Base-by-base conservation (phyloP, 1,140 invertebrate genomes). In the Tenebrio molitor region DNA sequence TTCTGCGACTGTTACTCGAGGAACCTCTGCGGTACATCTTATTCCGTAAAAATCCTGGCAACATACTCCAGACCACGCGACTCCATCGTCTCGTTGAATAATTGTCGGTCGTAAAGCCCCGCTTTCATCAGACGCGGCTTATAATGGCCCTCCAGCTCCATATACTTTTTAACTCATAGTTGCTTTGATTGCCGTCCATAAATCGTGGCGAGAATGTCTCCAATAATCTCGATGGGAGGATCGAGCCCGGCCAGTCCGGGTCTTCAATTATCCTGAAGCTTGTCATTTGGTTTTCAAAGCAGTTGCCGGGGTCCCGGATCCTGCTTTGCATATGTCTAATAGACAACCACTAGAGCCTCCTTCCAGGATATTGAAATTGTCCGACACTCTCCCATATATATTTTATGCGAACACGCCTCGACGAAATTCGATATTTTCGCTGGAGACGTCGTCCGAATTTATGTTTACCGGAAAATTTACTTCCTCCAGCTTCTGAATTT, bases 221-320 rank as follows among this genome's bases (percentile, higher is more conserved):
- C 42, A 72, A 72, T 72, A 72, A 72, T 63, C 62, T 65, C 53
- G 29, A 50, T 29, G 70, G 50, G 44, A 23, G 50, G 46, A 41
- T 41, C 29, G 21, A 21, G 50, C 17, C n/a, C 41, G 42, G 19
- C 36, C 33, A 33, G 44, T 58, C 50, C 29, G 29, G 44, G 23
- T 64, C 70, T 72, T 72, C 70, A 72, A 72, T 72, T 72, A 72
- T 72, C 70, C 70, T 63, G 62, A 42, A 72, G 70, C 70, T 72
- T 72, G 62, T 72, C 70, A 72, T 72, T 72, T 72, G 70, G 62
- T 72, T 72, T 72, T 72, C 70, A 72, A 72, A 72, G 70, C 29
- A 72, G 70, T 63, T 62, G 12, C 21, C 44, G 33, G 41, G 46
- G 70, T 17, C 58, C 39, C n/a, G 36, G 62, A 41, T 42, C 29